A percentile compares a stretch with the other conserved stretches of the same genome.
Evolutionary conservation across 2,888 invertebrate species (phyloP).

Genomic region (Exocentrus adspersus): DNA sequence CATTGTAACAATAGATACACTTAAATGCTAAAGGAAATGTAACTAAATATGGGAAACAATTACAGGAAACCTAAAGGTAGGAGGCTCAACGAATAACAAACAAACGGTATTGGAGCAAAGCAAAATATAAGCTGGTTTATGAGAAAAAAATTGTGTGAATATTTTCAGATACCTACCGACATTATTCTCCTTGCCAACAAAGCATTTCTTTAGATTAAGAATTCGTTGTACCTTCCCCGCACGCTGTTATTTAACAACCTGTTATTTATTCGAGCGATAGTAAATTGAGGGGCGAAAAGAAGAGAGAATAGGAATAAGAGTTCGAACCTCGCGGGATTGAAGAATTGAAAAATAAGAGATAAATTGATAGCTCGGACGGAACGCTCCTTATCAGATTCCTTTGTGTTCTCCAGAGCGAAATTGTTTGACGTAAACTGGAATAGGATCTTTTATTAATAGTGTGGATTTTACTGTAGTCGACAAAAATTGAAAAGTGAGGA

Average conservation of each 20-base stretch:
- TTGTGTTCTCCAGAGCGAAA: not conserved
- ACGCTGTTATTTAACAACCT: not conserved
- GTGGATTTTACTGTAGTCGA: too few species aligned
- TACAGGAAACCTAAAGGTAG: too few species aligned
- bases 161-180: too few species aligned
- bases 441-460: not conserved
- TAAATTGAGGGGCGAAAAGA: not conserved
- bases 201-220: not conserved
- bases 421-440: conserved; percentile 1
- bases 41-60: too few species aligned
- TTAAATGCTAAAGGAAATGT: too few species aligned
- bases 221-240: not conserved
- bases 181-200: not conserved
- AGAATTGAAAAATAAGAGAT: not conserved
- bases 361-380: not conserved
- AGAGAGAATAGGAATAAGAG: not conserved
- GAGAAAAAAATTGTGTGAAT: too few species aligned
- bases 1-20: too few species aligned
- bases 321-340: not conserved
- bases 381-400: conserved; percentile 1
- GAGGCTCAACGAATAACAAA: too few species aligned
- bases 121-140: too few species aligned
- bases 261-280: not conserved
- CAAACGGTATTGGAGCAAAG: too few species aligned
- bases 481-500: too few species aligned